These are phyloP conservation scores for Nomia melanderi DNA, from an alignment of 1,140 invertebrate species.

Conservation along the genomic window DNA sequence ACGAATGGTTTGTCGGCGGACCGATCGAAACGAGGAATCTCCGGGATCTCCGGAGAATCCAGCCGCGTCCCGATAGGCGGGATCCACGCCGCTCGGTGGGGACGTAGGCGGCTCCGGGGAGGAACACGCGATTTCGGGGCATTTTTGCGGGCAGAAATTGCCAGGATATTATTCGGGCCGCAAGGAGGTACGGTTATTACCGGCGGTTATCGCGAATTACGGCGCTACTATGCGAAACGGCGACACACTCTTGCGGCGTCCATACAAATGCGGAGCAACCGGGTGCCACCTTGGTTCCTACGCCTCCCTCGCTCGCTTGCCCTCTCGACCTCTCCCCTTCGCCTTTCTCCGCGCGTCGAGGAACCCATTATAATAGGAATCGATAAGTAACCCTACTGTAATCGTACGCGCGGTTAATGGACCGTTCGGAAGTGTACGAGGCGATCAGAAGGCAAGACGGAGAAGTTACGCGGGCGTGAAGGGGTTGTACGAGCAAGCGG, in stretches of 20 bases:
- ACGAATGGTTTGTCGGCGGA: constrained; percentile 13
- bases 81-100: constrained; percentile 51
- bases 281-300: background rate
- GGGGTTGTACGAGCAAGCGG: no score
- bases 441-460: constrained; percentile 27
- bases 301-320: no score
- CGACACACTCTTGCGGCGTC: constrained; percentile 32
- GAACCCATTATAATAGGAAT: constrained; percentile 73
- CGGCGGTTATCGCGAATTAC: constrained; percentile 77
- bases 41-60: no score
- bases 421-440: constrained; percentile 68
- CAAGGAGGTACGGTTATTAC: constrained; percentile 76
- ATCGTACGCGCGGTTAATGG: constrained; percentile 73
- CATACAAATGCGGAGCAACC: constrained; percentile 33
- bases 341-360: background rate
- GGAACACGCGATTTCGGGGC: constrained; percentile 5
- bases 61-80: no score
- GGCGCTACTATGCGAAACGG: constrained; percentile 58
- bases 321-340: background rate
- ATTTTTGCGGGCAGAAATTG: constrained; percentile 67
- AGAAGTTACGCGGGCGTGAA: no score
- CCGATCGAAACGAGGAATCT: no score
- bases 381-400: constrained; percentile 75
- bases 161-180: constrained; percentile 70
- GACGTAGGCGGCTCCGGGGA: constrained; percentile 56